phyloP scores from a whole-genome alignment of 2,113 vertebrate genomes.

The Ailurus styani region DNA sequence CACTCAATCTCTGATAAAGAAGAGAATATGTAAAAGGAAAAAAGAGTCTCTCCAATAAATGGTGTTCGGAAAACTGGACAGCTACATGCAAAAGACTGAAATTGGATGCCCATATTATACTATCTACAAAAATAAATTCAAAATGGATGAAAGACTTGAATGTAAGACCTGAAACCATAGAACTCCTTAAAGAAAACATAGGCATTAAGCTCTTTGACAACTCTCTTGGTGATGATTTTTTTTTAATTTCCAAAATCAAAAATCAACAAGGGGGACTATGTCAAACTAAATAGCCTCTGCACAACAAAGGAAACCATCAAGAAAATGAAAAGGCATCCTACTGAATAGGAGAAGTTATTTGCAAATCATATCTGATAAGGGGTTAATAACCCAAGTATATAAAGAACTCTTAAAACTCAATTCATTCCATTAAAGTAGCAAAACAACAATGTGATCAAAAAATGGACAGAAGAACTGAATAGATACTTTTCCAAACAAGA shows the following conservation, averaged over 20 bases:
- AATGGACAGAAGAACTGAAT: neutral
- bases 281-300: neutral
- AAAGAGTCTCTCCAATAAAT: neutral
- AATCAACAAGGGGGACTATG: neutral
- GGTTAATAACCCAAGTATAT: neutral
- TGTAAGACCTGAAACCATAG: neutral
- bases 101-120: neutral
- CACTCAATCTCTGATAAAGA: neutral
- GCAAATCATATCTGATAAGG: neutral
- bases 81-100: neutral
- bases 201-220: neutral
- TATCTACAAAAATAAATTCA: neutral
- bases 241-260: neutral
- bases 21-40: neutral
- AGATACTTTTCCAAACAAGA: neutral
- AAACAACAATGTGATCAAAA: neutral
- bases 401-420: neutral
- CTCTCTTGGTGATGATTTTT: neutral
- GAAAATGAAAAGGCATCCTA: neutral
- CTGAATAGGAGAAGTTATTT: neutral
- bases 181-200: neutral
- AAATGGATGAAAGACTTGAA: neutral
- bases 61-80: neutral
- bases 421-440: neutral
- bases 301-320: neutral